Evolutionary conservation across 2,797 vertebrate species (phyloP).

Genomic region (Phalloptychus januarius): DNA sequence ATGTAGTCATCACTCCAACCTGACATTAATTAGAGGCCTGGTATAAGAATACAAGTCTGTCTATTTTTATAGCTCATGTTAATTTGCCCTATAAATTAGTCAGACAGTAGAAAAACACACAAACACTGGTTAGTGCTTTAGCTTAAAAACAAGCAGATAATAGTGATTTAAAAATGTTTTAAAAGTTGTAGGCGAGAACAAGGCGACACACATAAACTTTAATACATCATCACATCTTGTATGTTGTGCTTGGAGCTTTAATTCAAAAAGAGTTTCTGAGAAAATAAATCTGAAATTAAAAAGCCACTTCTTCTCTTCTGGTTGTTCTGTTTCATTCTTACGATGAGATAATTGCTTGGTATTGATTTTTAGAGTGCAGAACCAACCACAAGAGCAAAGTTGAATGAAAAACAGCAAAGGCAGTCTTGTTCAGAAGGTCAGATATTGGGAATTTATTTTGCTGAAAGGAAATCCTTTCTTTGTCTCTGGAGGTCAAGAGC

Average conservation of each 20-base stretch:
- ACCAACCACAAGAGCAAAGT: not conserved
- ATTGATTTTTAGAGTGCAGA: not conserved
- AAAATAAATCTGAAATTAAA: not conserved
- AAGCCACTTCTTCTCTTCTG: not conserved
- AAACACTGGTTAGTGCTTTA: not conserved
- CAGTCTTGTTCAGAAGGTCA: constrained; percentile 44
- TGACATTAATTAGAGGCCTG: constrained; percentile 25
- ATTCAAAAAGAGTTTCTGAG: not conserved
- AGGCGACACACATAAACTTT: not conserved
- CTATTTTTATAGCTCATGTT: not conserved
- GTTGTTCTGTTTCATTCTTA: not conserved
- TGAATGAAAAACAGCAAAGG: not conserved
- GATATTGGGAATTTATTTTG: constrained; percentile 31
- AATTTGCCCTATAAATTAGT: not conserved
- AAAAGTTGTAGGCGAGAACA: not conserved
- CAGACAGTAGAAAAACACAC: not conserved
- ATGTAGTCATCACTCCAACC: constrained; percentile 28
- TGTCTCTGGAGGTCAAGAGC: constrained; percentile 36
- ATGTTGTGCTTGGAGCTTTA: not conserved
- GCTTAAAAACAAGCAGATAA: not conserved
- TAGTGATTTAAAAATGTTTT: not conserved
- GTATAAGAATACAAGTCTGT: constrained; percentile 14
- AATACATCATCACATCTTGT: not conserved
- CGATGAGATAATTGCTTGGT: not conserved
- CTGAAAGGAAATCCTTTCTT: constrained; percentile 63